A percentile compares a stretch with the other conserved stretches of the same genome.
phyloP scores from a whole-genome alignment of 2,797 vertebrate genomes.

The Alfaro cultratus region DNA sequence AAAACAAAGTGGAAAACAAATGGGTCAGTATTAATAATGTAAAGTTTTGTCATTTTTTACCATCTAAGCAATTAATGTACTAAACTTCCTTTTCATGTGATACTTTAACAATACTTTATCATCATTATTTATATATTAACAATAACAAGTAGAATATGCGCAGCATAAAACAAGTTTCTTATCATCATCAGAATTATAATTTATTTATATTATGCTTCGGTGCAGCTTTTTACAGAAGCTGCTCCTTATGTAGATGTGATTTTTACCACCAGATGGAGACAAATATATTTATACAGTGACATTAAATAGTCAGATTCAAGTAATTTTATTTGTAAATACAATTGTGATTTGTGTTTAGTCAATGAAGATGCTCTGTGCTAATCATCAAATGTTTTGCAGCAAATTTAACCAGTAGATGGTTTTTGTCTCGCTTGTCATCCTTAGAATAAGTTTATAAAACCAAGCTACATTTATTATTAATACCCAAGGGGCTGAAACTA shows the following conservation, averaged over 20 bases:
- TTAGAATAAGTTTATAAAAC: background rate
- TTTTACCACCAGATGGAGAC: slow-evolving; percentile 2
- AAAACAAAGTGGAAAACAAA: background rate
- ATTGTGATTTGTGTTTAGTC: background rate
- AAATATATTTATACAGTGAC: background rate
- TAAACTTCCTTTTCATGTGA: background rate
- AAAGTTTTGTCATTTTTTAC: background rate
- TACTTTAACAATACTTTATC: background rate
- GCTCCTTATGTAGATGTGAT: background rate
- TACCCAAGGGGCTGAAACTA: background rate
- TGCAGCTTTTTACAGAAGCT: background rate
- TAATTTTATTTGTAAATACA: background rate
- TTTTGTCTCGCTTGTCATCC: background rate
- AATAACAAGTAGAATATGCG: background rate
- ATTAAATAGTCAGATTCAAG: background rate
- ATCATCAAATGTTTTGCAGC: background rate
- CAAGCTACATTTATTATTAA: background rate
- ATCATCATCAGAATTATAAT: background rate
- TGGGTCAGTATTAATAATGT: background rate
- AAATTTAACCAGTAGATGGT: background rate
- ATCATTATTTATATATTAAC: background rate
- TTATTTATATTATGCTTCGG: background rate
- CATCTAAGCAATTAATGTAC: background rate
- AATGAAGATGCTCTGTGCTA: background rate
- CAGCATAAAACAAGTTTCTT: background rate